These are phyloP conservation scores for Bryconaethiops microstoma DNA, from an alignment of 2,797 vertebrate species.

Conservation along the genomic window DNA sequence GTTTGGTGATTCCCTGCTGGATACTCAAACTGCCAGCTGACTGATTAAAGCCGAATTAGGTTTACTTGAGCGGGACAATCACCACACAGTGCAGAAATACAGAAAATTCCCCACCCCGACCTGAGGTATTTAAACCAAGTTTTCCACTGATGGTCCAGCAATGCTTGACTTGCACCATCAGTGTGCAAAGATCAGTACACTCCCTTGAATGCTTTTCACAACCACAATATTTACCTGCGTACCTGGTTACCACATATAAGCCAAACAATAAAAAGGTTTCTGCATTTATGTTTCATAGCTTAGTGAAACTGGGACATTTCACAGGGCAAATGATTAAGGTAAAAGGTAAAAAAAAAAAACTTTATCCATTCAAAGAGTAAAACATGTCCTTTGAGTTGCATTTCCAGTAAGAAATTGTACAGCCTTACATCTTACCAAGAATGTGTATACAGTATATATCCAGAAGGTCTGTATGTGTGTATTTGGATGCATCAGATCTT, in stretches of 20 bases:
- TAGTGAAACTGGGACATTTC: background rate
- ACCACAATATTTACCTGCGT: slow-evolving; percentile 8
- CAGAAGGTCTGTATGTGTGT: no score
- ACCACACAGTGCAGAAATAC: background rate
- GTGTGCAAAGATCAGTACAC: slow-evolving; percentile 51
- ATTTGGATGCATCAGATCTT: no score
- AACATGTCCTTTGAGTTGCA: background rate
- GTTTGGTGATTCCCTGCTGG: background rate
- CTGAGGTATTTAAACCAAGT: background rate
- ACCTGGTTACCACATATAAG: slow-evolving; percentile 24
- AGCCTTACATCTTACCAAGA: background rate
- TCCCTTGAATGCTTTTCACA: slow-evolving; percentile 15
- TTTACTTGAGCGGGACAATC: background rate
- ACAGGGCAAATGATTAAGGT: background rate
- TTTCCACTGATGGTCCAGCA: background rate
- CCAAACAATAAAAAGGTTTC: background rate
- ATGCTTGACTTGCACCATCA: background rate
- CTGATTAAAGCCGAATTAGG: background rate
- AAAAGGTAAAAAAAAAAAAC: background rate
- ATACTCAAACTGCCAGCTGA: background rate
- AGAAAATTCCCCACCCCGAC: background rate
- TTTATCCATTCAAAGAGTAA: background rate
- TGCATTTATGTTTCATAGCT: background rate
- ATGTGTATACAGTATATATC: no score
- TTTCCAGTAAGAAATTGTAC: background rate